phyloP scores from a whole-genome alignment of 1,140 invertebrate species.

The Meloidogyne floridensis region DNA sequence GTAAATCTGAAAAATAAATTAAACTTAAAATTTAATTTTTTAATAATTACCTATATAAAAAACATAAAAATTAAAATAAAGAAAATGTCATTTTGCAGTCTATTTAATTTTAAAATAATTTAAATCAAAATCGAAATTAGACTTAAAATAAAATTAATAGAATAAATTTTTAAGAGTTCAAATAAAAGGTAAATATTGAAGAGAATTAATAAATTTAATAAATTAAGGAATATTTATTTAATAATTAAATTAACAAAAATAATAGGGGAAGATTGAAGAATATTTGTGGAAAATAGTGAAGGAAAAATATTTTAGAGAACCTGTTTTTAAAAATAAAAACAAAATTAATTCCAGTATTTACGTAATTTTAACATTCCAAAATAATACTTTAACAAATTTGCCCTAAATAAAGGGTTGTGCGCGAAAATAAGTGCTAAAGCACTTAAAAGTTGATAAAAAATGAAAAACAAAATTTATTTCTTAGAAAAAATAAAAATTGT shows the following conservation, averaged over 20 bases:
- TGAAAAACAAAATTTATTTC: background rate
- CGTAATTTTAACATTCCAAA: background rate
- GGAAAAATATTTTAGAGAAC: background rate
- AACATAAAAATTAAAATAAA: background rate
- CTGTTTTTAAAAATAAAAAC: background rate
- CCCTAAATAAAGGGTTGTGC: too few relatives aligned
- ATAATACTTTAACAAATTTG: background rate
- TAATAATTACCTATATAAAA: background rate
- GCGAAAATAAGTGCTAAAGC: background rate
- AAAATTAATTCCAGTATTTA: background rate
- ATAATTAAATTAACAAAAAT: too few relatives aligned
- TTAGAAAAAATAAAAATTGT: too few relatives aligned
- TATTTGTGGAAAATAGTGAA: too few relatives aligned
- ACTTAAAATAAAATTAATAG: too few relatives aligned
- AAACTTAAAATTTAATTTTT: background rate
- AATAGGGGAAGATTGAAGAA: too few relatives aligned
- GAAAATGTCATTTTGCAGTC: background rate
- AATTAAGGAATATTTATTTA: too few relatives aligned
- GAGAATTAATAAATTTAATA: too few relatives aligned
- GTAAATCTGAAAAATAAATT: slow-evolving; percentile 55
- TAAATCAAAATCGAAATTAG: too few relatives aligned
- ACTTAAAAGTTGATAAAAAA: background rate
- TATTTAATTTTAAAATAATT: background rate
- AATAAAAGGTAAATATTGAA: too few relatives aligned
- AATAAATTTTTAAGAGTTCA: too few relatives aligned